Conservation (phyloP, 2,113 vertebrate genomes). For the Myotis yumanensis region DNA sequence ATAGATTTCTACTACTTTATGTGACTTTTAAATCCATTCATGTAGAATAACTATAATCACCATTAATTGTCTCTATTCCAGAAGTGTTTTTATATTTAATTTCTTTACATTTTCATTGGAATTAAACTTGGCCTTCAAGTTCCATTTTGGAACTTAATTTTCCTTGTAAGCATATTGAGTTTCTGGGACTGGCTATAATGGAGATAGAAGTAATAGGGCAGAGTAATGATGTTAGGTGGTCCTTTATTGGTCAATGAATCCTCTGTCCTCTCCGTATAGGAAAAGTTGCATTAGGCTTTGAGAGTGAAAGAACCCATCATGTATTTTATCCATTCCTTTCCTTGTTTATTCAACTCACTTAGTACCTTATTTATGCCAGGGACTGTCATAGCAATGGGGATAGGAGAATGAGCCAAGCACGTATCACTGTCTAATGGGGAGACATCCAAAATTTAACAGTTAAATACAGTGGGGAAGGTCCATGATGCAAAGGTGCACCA, state of each 20-base stretch:
- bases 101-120: constrained; percentile 32
- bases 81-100: background rate
- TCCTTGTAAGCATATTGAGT: background rate
- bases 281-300: background rate
- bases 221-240: background rate
- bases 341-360: background rate
- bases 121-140: constrained; percentile 27
- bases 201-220: background rate
- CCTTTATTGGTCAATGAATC: background rate
- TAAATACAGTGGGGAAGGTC: background rate
- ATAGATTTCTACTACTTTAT: background rate
- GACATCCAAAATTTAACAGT: background rate
- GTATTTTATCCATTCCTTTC: background rate
- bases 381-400: background rate
- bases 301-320: background rate
- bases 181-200: background rate
- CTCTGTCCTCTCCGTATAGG: background rate
- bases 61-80: background rate
- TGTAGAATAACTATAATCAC: background rate
- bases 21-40: background rate
- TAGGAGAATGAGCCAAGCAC: background rate
- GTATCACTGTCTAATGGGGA: background rate
- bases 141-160: constrained; percentile 28
- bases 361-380: background rate
- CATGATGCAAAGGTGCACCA: background rate